Conservation (phyloP, 2,113 vertebrate species). For the Drymodes brunneopygia region DNA sequence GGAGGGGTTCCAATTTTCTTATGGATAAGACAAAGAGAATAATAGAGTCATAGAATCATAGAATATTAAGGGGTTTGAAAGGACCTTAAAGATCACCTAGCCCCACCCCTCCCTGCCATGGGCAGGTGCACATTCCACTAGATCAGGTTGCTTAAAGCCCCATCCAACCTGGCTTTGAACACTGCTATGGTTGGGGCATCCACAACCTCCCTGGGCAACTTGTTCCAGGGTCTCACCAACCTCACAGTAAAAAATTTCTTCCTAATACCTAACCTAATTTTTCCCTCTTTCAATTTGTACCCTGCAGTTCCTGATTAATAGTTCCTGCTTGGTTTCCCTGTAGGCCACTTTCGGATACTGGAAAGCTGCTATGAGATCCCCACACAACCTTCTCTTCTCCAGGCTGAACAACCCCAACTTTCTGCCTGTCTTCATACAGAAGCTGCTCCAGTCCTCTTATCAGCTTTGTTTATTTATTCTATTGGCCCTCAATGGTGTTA, state of each 20-base stretch:
- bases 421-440: background rate
- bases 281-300: background rate
- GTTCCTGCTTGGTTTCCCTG: background rate
- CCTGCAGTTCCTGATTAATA: background rate
- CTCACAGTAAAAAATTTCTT: background rate
- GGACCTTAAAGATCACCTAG: background rate
- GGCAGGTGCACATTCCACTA: background rate
- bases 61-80: background rate
- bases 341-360: background rate
- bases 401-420: background rate
- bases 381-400: background rate
- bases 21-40: background rate
- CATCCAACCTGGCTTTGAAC: background rate
- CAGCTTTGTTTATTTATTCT: background rate
- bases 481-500: background rate
- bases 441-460: background rate
- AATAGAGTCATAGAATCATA: background rate
- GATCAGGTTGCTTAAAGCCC: background rate
- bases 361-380: background rate
- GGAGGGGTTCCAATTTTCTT: background rate
- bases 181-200: too few species aligned
- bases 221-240: background rate
- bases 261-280: background rate
- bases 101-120: background rate
- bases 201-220: background rate